A percentile compares a stretch with the other conserved stretches of the same genome.
phyloP scores from a whole-genome alignment of 2,888 invertebrate species.

The Cyrtodaria siliqua region DNA sequence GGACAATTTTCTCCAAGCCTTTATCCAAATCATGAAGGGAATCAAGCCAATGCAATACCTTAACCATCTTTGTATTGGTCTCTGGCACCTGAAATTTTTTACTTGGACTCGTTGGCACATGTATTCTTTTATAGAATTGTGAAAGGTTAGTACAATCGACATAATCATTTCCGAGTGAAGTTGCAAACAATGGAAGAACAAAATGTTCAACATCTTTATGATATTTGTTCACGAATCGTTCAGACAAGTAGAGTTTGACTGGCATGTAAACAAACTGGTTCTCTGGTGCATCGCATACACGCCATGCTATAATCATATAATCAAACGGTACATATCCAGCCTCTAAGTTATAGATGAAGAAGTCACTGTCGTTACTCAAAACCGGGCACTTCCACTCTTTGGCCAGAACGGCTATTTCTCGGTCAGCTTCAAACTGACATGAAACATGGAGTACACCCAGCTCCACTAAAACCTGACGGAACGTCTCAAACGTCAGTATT shows the following conservation, averaged over 20 bases:
- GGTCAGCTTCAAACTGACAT: slow-evolving; percentile 96
- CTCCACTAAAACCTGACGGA: slow-evolving; percentile 90
- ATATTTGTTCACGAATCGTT: slow-evolving; percentile 90
- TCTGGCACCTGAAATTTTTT: slow-evolving; percentile 58
- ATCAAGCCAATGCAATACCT: slow-evolving; percentile 92
- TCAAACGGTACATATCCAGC: slow-evolving; percentile 91
- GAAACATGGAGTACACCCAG: slow-evolving; percentile 90
- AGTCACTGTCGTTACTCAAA: slow-evolving; percentile 97
- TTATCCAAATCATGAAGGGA: slow-evolving; percentile 89
- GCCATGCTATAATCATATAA: slow-evolving; percentile 77
- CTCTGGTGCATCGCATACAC: slow-evolving; percentile 37
- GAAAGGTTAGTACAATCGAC: slow-evolving; percentile 89
- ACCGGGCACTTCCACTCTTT: slow-evolving; percentile 93
- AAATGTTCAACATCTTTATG: slow-evolving; percentile 88
- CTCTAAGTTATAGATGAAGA: slow-evolving; percentile 94
- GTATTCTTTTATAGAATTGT: slow-evolving; percentile 89
- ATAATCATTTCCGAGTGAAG: slow-evolving; percentile 96
- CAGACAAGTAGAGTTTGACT: slow-evolving; percentile 90
- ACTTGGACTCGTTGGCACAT: slow-evolving; percentile 87
- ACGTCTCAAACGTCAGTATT: slow-evolving; percentile 91
- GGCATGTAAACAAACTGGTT: slow-evolving; percentile 69
- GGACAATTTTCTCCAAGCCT: slow-evolving; percentile 88
- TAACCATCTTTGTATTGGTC: slow-evolving; percentile 90
- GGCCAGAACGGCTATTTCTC: slow-evolving; percentile 94
- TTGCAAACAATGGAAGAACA: slow-evolving; percentile 92